These are phyloP conservation scores for Bos taurus DNA, from an alignment of 2,113 vertebrate genomes.

Conservation along the genomic window DNA sequence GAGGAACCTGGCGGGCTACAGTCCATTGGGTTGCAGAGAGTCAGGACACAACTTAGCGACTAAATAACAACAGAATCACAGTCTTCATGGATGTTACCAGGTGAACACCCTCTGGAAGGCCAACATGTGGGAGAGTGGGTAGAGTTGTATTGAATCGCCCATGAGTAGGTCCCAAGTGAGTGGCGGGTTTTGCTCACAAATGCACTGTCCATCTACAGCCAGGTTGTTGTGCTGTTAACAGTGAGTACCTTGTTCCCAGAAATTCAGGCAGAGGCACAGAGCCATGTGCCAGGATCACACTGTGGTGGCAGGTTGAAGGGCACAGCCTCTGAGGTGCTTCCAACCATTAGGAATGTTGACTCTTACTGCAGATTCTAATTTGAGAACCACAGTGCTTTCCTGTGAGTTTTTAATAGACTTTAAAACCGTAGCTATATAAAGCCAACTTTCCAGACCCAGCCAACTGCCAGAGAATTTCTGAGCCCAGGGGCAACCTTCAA, in stretches of 20 bases:
- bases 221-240: neutral
- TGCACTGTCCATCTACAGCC: neutral
- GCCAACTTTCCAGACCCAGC: neutral
- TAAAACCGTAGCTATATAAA: neutral
- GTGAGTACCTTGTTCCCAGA: neutral
- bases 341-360: neutral
- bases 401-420: neutral
- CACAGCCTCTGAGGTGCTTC: neutral
- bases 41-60: neutral
- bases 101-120: neutral
- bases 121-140: neutral
- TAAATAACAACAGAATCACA: neutral
- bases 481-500: neutral
- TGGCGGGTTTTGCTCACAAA: neutral
- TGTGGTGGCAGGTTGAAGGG: neutral
- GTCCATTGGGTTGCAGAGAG: neutral
- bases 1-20: neutral
- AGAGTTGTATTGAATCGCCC: neutral
- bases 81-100: neutral
- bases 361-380: neutral
- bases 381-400: neutral
- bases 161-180: fast-evolving
- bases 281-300: fast-evolving
- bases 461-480: neutral
- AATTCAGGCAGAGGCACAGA: neutral